Conservation (phyloP, 2,797 vertebrate genomes). For the Erethizon dorsatum region DNA sequence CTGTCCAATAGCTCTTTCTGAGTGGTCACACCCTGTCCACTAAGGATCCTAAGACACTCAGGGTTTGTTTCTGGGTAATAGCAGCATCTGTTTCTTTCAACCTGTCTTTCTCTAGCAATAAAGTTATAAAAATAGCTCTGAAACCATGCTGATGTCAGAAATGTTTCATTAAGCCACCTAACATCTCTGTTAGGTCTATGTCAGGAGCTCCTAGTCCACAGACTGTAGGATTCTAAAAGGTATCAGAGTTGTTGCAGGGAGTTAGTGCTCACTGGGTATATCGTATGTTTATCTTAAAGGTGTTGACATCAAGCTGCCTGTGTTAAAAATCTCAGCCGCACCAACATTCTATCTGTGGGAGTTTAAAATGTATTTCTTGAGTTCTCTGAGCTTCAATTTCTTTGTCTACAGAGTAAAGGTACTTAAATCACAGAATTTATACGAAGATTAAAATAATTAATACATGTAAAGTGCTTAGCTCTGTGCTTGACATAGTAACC, state of each 20-base stretch:
- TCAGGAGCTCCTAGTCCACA: not conserved
- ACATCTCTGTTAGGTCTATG: not conserved
- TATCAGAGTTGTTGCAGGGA: not conserved
- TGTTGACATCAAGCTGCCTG: not conserved
- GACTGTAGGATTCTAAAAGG: not conserved
- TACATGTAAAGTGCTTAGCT: not conserved
- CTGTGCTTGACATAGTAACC: not conserved
- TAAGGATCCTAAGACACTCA: not conserved
- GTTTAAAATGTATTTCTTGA: slow-evolving; percentile 5
- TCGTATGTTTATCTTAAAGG: not conserved
- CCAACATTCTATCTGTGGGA: not conserved
- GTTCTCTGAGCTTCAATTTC: not conserved
- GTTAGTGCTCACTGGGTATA: not conserved
- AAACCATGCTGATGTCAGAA: slow-evolving; percentile 3
- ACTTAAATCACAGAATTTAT: not conserved
- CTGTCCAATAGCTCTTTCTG: not conserved
- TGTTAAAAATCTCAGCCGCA: not conserved
- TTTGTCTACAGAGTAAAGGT: slow-evolving; percentile 9
- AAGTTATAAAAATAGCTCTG: slow-evolving; percentile 72
- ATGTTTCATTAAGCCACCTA: not conserved
- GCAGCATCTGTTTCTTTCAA: slow-evolving; percentile 21
- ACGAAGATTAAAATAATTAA: slow-evolving; percentile 35
- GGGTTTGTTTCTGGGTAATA: slow-evolving; percentile 56
- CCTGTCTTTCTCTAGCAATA: slow-evolving; percentile 59
- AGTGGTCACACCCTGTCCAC: not conserved